phyloP scores from a whole-genome alignment of 2,797 vertebrate genomes.

The Channallabes apus region DNA sequence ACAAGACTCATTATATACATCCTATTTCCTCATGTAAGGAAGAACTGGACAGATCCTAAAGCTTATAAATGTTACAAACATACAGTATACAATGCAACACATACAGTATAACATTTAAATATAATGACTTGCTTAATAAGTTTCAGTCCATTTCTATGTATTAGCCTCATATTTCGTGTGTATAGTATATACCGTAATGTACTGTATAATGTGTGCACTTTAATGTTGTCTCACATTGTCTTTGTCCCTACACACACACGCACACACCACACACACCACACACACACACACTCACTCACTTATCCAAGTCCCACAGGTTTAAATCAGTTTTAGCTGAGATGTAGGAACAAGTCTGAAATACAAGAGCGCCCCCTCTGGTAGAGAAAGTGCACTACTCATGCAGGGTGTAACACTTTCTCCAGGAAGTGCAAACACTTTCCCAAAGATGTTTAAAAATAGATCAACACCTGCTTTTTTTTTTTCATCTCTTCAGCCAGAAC shows the following conservation, averaged over 20 bases:
- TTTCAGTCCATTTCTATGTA: neutral
- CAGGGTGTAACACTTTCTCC: slow-evolving; percentile 17
- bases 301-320: neutral
- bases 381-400: slow-evolving; percentile 17
- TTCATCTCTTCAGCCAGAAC: neutral
- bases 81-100: neutral
- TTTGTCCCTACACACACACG: neutral
- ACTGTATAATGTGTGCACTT: neutral
- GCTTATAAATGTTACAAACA: neutral
- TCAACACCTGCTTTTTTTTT: slow-evolving; percentile 16
- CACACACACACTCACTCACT: neutral
- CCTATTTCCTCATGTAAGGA: neutral
- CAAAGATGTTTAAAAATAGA: slow-evolving; percentile 44
- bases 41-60: neutral
- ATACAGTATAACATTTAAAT: neutral
- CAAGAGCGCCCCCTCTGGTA: slow-evolving; percentile 49
- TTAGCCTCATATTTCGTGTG: neutral
- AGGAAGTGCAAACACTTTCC: slow-evolving; percentile 15
- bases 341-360: neutral
- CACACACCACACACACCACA: neutral
- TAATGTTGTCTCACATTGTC: neutral
- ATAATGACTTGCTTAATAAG: neutral
- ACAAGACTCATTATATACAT: neutral
- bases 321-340: slow-evolving; percentile 22
- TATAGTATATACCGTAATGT: neutral